Base-by-base conservation (phyloP, 2,888 invertebrate genomes). In the Cataglyphis albicans region DNA sequence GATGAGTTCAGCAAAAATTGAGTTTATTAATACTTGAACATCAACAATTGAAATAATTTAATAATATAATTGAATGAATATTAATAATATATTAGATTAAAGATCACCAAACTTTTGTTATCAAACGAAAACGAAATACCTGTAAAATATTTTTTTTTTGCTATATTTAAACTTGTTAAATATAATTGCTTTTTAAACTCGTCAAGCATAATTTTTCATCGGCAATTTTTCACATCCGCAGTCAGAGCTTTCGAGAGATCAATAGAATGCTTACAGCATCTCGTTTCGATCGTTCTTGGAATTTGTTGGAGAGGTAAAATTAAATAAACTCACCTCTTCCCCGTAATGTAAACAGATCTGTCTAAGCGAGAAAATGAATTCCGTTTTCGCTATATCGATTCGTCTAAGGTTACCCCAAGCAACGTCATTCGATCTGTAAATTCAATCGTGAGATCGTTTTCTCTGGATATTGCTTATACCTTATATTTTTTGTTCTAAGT, bases 281-380 rank as follows among this genome's bases (percentile, higher is more conserved):
- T 57, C 21, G 6, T 76, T 76, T 61, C 18, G 38, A 44, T 85
- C 38, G 63, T 52, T 76, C 64, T 73, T 72, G 68, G 64, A 86
- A 86, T 82, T 25, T 25, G 57, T 83, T 64, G 38, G 25, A 70
- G 15, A 57, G 38, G 61, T 44, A 38, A 9, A 73, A 82, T 86
- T 88, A 88, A 85, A 86, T 83, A 84, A 87, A 85, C 70, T 78
- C 21, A 6, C 25, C 81, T 32, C 18, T 68, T 21, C 44, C 15
- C 57, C 35, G 52, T 76, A 81, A 80, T n/a, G 81, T 83, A 84
- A 86, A 68, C 68, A 87, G 75, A 84, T 75, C 61, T 57, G 18
- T 75, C 61, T 57, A 12, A 10, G 32, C 41, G 29, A 44, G 57
- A 81, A 76, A 88, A 86, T 78, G 85, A 80, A 86, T 84, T 85